Percentiles rank a stretch among this genome's conserved stretches.
Conservation (phyloP, 2,113 vertebrate species). For the Lanius ludovicianus region DNA sequence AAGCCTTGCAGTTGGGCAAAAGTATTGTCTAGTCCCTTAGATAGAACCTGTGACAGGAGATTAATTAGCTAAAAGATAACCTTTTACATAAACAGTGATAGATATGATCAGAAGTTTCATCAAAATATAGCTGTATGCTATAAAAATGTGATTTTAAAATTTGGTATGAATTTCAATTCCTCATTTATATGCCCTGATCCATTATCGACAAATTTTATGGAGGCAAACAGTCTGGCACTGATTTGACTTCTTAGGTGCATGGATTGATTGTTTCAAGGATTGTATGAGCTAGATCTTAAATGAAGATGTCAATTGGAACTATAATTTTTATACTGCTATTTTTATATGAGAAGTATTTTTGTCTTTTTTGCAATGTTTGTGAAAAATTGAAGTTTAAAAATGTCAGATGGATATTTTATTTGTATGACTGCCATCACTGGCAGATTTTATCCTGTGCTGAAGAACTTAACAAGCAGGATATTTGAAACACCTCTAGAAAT, state of each 20-base stretch:
- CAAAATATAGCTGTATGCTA: background rate
- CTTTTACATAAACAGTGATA: background rate
- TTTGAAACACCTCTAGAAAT: background rate
- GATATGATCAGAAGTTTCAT: background rate
- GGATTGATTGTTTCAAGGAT: background rate
- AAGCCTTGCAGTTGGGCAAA: background rate
- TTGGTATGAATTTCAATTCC: background rate
- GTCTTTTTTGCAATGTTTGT: fast-evolving
- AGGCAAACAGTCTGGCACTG: background rate
- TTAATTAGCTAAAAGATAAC: background rate
- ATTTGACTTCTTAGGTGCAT: background rate
- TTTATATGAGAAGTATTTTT: background rate
- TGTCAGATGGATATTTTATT: background rate
- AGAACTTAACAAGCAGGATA: background rate
- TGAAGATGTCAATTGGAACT: background rate
- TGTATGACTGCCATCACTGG: background rate
- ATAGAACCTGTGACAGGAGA: background rate
- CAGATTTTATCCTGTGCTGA: background rate
- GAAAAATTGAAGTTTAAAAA: background rate
- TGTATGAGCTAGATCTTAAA: background rate
- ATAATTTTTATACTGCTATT: background rate
- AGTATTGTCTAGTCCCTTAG: background rate
- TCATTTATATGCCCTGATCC: background rate
- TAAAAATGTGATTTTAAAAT: background rate
- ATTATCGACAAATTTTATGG: background rate